Base-by-base conservation (phyloP, 1,140 invertebrate genomes). In the Drosophila kurseongensis region DNA sequence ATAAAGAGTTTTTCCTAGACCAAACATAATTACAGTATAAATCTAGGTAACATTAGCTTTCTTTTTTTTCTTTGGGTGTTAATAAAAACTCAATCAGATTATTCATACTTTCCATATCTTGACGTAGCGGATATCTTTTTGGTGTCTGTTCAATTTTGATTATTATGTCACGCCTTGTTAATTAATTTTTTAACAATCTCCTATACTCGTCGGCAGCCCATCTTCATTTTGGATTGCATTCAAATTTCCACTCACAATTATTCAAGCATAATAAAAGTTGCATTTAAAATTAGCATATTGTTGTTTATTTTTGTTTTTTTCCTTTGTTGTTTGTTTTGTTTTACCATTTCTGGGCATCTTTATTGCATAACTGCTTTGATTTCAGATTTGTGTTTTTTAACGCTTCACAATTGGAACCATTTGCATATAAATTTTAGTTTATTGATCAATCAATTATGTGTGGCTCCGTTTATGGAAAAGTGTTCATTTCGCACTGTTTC, bases 91-190 rank as follows among this genome's bases (percentile, higher is more conserved):
- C 27, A 7, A 41, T 38, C 55, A 8, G 52, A 55, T 50, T 74
- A 55, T 74, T 38, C 71, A 74, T 74, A 74, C 62, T 74, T 74
- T 9, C 38, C 27, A 36, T 71, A 36, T 69, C 29, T 72, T 32
- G 29, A n/a, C 35, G 4, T 29, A 55, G 54, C 38, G 23, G 23
- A 32, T 73, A 54, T 47, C 65, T 68, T 67, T 52, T 62, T 18
- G 59, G 23, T 45, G 45, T 38, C 32, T 69, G 50, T 48, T 60
- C 42, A 56, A 18, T 16, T 63, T 57, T 63, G 78, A 86, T 86
- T 83, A 88, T 88, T 89, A 89, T 89, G 65, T 88, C 84, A 88
- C 68, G 77, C 73, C 84, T 88, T 84, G 76, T 89, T 88, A 84
- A 88, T 88, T 88, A 80, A 80, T 79, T 82, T 82, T 57, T 67